phyloP scores from a whole-genome alignment of 2,113 vertebrate species.

The Epinephelus cyanopodus region DNA sequence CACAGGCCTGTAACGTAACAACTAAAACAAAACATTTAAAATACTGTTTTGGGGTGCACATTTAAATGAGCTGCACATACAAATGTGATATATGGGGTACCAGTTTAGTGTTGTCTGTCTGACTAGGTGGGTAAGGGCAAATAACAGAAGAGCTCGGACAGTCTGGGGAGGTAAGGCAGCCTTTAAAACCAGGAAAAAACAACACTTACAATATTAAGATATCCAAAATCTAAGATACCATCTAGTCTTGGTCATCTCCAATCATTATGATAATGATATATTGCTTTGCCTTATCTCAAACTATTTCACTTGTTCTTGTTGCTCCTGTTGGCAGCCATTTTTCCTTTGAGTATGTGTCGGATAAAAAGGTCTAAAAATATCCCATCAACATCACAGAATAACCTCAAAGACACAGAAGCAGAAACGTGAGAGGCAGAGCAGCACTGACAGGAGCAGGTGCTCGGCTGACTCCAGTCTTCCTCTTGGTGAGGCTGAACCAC shows the following conservation, averaged over 20 bases:
- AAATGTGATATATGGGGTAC: background rate
- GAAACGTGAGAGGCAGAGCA: slow-evolving; percentile 46
- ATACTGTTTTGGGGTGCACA: too few relatives aligned
- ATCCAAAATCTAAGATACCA: too few relatives aligned
- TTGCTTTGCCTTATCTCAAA: background rate
- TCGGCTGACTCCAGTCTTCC: background rate
- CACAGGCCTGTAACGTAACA: too few relatives aligned
- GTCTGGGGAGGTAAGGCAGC: too few relatives aligned
- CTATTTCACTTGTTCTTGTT: background rate
- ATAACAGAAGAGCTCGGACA: too few relatives aligned
- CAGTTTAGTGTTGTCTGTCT: too few relatives aligned
- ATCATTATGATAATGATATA: too few relatives aligned
- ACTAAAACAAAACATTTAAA: too few relatives aligned
- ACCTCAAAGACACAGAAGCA: slow-evolving; percentile 19
- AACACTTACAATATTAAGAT: too few relatives aligned
- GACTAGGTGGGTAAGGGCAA: too few relatives aligned
- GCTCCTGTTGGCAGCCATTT: background rate
- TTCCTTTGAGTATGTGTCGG: background rate
- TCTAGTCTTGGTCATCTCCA: too few relatives aligned
- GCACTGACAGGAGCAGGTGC: slow-evolving; percentile 48
- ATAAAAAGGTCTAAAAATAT: slow-evolving; percentile 47
- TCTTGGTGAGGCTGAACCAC: background rate
- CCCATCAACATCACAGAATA: slow-evolving; percentile 3
- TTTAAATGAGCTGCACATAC: background rate
- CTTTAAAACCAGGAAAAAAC: too few relatives aligned